Conservation (phyloP, 2,113 vertebrate species). For the western clawed frog (Xenopus tropicalis) region UCB_Xtro_10.0 CM004444.2:129314501-129315000, state of each 20-base stretch:
- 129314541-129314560: constrained; percentile 66
- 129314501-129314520: constrained; percentile 56
- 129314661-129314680: constrained; percentile 83
- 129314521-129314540: constrained; percentile 72
- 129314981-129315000: too few relatives aligned
- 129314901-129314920: too few relatives aligned
- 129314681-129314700: constrained; percentile 83
- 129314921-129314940: too few relatives aligned
- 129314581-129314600: constrained; percentile 65
- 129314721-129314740: constrained; percentile 80
- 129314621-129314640: constrained; percentile 78
- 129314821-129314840: too few relatives aligned
- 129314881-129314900: too few relatives aligned
- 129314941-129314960: too few relatives aligned
- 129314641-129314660: constrained; percentile 80
- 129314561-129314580: constrained; percentile 69
- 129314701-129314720: constrained; percentile 77
- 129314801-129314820: too few relatives aligned
- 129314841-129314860: too few relatives aligned
- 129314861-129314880: too few relatives aligned
- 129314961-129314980: too few relatives aligned
- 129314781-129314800: not conserved
- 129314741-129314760: constrained; percentile 75
- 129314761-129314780: constrained; percentile 21
- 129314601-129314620: constrained; percentile 80